Evolutionary conservation across 2,888 invertebrate genomes (phyloP).

Genomic region (Scelioninae gen. 1): DNA sequence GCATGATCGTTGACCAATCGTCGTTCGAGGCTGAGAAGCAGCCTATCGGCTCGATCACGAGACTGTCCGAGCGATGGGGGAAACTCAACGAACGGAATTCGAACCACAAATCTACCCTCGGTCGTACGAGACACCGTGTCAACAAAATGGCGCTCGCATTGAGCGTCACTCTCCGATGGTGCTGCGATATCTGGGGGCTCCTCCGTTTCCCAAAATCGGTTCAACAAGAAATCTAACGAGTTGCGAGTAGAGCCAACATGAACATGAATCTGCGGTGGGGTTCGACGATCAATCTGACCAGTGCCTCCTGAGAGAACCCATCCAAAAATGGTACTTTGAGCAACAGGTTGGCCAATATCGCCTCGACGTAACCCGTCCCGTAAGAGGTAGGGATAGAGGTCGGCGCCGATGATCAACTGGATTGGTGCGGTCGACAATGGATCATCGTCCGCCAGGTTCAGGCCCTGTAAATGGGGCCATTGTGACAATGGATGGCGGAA

Average conservation of each 20-base stretch:
- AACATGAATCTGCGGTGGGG: not conserved
- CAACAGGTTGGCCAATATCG: not conserved
- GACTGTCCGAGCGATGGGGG: not conserved
- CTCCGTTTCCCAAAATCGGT: conserved; percentile 6
- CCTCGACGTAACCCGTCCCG: not conserved
- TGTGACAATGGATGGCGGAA: not conserved
- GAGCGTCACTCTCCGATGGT: not conserved
- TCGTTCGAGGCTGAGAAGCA: not conserved
- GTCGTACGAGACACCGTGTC: not conserved
- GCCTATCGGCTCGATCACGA: conserved; percentile 1
- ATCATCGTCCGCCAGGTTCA: not conserved
- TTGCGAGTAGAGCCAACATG: not conserved
- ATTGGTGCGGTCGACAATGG: not conserved
- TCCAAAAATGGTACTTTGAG: not conserved
- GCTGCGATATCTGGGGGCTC: not conserved
- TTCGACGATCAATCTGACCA: not conserved
- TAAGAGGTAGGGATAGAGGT: not conserved
- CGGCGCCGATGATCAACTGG: not conserved
- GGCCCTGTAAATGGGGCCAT: conserved; percentile 6
- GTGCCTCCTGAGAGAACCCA: not conserved
- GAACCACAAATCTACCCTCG: not conserved
- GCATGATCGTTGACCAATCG: too few relatives aligned
- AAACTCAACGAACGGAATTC: not conserved
- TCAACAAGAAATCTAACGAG: not conserved
- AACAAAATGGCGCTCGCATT: not conserved